phyloP scores from a whole-genome alignment of 2,888 invertebrate species.

The Lissocephala sabroskyi region DNA sequence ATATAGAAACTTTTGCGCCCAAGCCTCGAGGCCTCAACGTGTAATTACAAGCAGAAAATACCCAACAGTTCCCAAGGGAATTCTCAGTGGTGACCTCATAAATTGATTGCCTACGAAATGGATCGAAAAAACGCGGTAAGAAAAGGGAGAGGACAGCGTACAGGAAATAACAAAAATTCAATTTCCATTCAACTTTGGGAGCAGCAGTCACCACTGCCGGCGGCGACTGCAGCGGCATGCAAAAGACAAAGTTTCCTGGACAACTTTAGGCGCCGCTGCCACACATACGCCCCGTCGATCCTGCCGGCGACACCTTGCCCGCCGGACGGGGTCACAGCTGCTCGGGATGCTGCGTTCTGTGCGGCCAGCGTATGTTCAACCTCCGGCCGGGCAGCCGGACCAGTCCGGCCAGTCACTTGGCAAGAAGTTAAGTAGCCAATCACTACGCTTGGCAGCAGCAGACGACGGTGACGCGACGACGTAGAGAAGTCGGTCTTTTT shows the following conservation, averaged over 20 bases:
- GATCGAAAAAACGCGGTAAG: too few species aligned
- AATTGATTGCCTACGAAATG: not conserved
- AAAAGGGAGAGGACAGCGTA: too few species aligned
- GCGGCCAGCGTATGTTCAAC: conserved; percentile 13
- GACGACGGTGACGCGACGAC: not conserved
- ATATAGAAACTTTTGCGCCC: conserved; percentile 12
- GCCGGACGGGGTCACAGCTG: too few species aligned
- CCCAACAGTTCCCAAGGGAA: too few species aligned
- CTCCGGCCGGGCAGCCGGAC: not conserved
- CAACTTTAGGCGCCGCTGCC: conserved; percentile 25
- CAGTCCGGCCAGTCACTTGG: conserved; percentile 40
- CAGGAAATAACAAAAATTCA: conserved; percentile 56
- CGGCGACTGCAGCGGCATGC: conserved; percentile 44
- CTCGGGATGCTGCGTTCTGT: too few species aligned
- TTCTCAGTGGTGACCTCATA: not conserved
- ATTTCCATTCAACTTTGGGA: conserved; percentile 60
- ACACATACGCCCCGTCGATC: not conserved
- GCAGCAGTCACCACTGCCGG: too few species aligned
- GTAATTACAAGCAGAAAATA: too few species aligned
- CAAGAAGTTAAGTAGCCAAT: conserved; percentile 65
- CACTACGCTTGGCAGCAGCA: conserved; percentile 24
- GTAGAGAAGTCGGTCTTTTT: not conserved
- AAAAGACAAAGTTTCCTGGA: conserved; percentile 55
- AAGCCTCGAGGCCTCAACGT: too few species aligned
- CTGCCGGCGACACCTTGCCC: not conserved